A percentile compares a stretch with the other conserved stretches of the same genome.
Evolutionary conservation across 2,888 invertebrate genomes (phyloP).

Genomic region (Zhengitettix transpicula): DNA sequence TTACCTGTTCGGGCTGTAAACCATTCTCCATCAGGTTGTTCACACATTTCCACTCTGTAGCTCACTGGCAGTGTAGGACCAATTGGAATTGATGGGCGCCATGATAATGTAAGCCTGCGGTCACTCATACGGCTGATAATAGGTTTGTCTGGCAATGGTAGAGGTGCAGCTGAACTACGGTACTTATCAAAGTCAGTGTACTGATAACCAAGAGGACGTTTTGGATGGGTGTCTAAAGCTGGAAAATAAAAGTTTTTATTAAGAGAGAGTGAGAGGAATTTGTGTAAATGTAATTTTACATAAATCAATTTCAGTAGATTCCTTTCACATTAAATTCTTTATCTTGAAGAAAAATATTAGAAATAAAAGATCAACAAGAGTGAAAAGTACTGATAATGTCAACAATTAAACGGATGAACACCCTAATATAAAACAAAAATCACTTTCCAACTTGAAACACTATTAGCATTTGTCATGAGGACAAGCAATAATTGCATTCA

Average conservation of each 20-base stretch:
- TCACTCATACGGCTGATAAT: constrained; percentile 88
- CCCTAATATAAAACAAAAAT: no score
- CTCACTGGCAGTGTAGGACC: constrained; percentile 80
- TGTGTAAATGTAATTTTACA: no score
- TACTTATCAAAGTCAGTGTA: constrained; percentile 72
- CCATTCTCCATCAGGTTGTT: constrained; percentile 86
- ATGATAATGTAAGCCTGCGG: constrained; percentile 70
- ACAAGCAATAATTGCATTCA: no score
- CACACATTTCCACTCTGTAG: constrained; percentile 89
- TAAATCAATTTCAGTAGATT: no score
- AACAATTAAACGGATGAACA: no score
- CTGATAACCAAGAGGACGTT: constrained; percentile 39
- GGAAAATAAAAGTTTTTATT: constrained; percentile 10
- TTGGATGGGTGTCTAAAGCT: constrained; percentile 41
- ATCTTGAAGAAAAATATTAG: no score
- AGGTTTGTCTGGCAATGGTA: constrained; percentile 78
- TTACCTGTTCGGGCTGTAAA: constrained; percentile 62
- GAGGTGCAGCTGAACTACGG: constrained; percentile 66
- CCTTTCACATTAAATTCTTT: no score
- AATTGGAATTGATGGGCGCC: constrained; percentile 84
- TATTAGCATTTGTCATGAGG: no score
- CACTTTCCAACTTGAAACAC: no score
- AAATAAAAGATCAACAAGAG: no score
- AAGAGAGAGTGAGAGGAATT: neutral
- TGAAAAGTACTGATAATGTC: no score